phyloP scores from a whole-genome alignment of 2,888 invertebrate genomes.

The Nemotelus nigrinus region DNA sequence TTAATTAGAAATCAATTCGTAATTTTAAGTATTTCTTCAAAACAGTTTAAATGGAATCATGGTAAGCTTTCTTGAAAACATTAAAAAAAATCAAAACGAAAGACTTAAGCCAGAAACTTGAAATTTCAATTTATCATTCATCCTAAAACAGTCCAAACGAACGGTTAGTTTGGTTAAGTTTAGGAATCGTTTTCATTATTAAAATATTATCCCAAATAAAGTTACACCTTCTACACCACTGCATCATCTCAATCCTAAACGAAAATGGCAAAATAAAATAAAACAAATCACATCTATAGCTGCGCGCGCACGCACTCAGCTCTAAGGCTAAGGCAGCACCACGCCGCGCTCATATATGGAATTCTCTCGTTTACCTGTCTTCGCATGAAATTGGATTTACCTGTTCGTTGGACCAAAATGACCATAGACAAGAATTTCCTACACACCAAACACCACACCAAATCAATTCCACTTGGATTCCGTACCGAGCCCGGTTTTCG shows the following conservation, averaged over 20 bases:
- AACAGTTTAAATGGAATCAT: too few species aligned
- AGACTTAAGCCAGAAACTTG: slow-evolving; percentile 24
- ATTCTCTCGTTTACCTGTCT: slow-evolving; percentile 49
- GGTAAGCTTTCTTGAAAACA: too few species aligned
- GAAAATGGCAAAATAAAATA: not conserved
- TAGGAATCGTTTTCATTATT: too few species aligned
- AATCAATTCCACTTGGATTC: slow-evolving; percentile 23
- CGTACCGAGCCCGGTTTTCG: not conserved
- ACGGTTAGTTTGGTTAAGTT: too few species aligned
- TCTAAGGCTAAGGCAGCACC: slow-evolving; percentile 27
- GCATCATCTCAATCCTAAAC: not conserved
- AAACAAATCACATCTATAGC: slow-evolving; percentile 31
- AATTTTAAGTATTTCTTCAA: too few species aligned
- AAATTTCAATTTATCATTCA: not conserved
- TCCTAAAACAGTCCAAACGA: too few species aligned
- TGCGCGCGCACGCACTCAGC: slow-evolving; percentile 46
- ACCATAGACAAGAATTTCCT: slow-evolving; percentile 41
- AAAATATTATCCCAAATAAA: too few species aligned
- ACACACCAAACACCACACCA: slow-evolving; percentile 27
- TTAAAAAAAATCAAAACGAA: not conserved
- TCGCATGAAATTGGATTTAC: slow-evolving; percentile 45
- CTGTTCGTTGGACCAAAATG: slow-evolving; percentile 39
- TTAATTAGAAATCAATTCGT: too few species aligned
- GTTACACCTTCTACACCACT: not conserved
- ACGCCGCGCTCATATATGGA: slow-evolving; percentile 43